Evolutionary conservation across 1,140 invertebrate genomes (phyloP), one percentile per base, ranked within the genome.

Genomic region (Theocolax elegans): DNA sequence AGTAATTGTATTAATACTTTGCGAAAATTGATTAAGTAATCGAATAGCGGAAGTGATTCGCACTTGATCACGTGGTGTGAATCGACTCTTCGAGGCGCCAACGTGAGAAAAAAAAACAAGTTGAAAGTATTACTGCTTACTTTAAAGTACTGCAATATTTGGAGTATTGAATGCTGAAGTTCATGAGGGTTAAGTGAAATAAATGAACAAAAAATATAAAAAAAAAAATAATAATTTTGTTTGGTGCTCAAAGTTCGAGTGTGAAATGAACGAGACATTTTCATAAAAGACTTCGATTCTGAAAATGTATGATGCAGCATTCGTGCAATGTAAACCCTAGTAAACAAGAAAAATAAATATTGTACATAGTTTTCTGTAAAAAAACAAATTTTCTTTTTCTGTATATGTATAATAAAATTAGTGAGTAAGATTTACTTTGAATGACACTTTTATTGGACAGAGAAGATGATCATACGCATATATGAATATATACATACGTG

Each of bases 111-210:
- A 35, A 48, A 54, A 81, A 82, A 82, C 79, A 81, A 67, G 74
- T 81, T 82, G 80, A 83, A 83, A 83, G 80, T 82, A 83, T 79
- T 82, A 83, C 75, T 67, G 73, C 80, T 82, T 82, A 81, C 75
- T 77, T 81, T 77, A 76, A 79, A 79, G 70, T 81, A 79, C 73
- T 76, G 77, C 76, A 74, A 73, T 80, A 79, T 80, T n/a, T 73
- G 23, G 17, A 60, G 6, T 10, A 62, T 68, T 17, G 56, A 68
- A 62, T 31, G 10, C 42, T 59, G 8, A 46, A 51, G 15, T 0
- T 44, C 1, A 40, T 56, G 1, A 31, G 44, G 2, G 19, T 44
- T 10, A 66, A 21, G 17, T 35, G 27, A n/a, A 10, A 13, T 7
- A 56, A 64, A 17, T 38, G 19, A 58, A n/a, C n/a, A n/a, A 64